These are phyloP conservation scores for Hylia prasina DNA, from an alignment of 2,113 vertebrate genomes.

Conservation along the genomic window DNA sequence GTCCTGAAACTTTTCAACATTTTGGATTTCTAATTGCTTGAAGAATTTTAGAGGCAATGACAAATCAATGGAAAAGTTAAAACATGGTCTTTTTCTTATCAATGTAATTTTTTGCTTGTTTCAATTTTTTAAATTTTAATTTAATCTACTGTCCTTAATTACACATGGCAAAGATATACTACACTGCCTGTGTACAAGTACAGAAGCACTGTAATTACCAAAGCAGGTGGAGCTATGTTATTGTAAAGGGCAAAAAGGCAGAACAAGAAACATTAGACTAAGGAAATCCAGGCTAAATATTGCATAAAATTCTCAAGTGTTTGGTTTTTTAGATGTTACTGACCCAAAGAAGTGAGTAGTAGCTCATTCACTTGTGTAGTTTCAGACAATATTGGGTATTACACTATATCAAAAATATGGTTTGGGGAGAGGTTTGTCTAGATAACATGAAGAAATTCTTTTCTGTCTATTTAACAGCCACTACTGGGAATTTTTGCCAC, in stretches of 20 bases:
- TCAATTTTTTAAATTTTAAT: neutral
- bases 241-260: neutral
- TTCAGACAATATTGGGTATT: neutral
- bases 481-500: neutral
- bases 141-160: neutral
- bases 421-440: neutral
- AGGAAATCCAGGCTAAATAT: neutral
- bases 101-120: neutral
- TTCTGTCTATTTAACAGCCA: neutral
- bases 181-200: neutral
- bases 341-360: neutral
- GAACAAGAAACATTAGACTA: neutral
- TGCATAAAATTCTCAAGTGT: neutral
- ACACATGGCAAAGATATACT: neutral
- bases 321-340: neutral
- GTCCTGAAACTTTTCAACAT: neutral
- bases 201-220: neutral
- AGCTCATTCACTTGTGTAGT: neutral
- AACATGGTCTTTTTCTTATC: neutral
- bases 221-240: neutral
- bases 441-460: neutral
- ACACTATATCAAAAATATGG: neutral
- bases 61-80: neutral
- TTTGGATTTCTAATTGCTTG: neutral
- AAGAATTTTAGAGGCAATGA: neutral